A percentile compares a stretch with the other conserved stretches of the same genome.
phyloP scores from a whole-genome alignment of 2,113 vertebrate genomes.

The Rhea americana region DNA sequence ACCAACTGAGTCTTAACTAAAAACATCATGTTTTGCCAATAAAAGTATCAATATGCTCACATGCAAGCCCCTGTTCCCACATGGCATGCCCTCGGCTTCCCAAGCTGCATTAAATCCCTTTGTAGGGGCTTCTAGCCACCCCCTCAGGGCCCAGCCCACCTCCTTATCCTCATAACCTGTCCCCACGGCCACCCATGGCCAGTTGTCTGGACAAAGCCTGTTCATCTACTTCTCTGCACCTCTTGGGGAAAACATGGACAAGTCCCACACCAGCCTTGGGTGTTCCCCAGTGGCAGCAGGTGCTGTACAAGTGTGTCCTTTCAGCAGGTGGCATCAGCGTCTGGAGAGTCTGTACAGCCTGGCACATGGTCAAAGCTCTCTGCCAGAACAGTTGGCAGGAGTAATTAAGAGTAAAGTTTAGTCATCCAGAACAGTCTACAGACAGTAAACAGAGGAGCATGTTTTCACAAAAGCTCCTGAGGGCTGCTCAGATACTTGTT shows the following conservation, averaged over 20 bases:
- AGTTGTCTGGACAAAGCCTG: neutral
- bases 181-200: no score
- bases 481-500: neutral
- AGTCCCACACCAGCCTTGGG: neutral
- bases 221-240: neutral
- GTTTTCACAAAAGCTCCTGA: neutral
- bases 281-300: neutral
- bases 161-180: neutral
- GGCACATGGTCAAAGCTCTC: neutral
- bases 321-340: neutral
- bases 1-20: neutral
- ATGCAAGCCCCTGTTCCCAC: neutral
- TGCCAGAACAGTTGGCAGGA: neutral
- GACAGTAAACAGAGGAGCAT: neutral
- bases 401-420: neutral
- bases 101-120: neutral
- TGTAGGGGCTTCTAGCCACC: neutral
- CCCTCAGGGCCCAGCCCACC: fast-evolving
- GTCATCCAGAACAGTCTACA: neutral
- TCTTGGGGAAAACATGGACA: neutral
- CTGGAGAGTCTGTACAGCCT: neutral
- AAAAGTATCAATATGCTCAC: neutral
- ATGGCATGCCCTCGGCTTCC: fast-evolving
- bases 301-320: neutral
- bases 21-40: neutral